Evolutionary conservation across 1,140 invertebrate species (phyloP), one percentile per base, ranked within the genome.

Genomic region (Cotesia typhae): DNA sequence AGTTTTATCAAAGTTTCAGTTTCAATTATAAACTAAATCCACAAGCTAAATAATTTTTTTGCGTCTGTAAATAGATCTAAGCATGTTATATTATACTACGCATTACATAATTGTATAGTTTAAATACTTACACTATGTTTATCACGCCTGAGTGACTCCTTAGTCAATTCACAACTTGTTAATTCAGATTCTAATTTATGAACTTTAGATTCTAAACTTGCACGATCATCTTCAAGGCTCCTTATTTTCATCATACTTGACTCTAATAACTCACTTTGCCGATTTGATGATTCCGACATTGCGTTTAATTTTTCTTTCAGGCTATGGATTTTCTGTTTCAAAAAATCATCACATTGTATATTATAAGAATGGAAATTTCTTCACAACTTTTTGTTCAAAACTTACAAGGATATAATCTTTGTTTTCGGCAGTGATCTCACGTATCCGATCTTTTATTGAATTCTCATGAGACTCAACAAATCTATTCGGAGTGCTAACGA

Each of bases 381-480:
- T 57, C 47, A 38, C 12, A 4, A 57, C 10, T 35, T 35, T 64
- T 55, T 64, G 17, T 9, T 63, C 5, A n/a, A 55, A 47, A 83
- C 86, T 83, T 89, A 94, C 94, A 80, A 90, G 86, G 77, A 88
- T 84, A 85, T 92, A 92, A 73, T 94, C 92, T 79, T 94, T 93
- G 77, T 92, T 92, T 52, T 94, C 93, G 70, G 88, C 89, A 2
- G 94, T 80, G 14, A 94, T 88, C 82, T 95, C 93, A 20, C 92
- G 85, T 64, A 94, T 90, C 73, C 93, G 88, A 60, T 94, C 93
- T 81, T 94, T 93, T 64, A 95, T 93, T 10, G 92, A 86, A 28
- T 88, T 90, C 80, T 94, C 93, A 57, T 92, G 89, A 2, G 92
- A 90, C 77, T 95, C 93, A 3, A 93, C 90, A 78, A 92, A 93